Percentiles rank a stretch among this genome's conserved stretches.
These are phyloP conservation scores for Dicyrtoma fusca DNA, from an alignment of 2,888 invertebrate genomes.

Conservation along the genomic window DNA sequence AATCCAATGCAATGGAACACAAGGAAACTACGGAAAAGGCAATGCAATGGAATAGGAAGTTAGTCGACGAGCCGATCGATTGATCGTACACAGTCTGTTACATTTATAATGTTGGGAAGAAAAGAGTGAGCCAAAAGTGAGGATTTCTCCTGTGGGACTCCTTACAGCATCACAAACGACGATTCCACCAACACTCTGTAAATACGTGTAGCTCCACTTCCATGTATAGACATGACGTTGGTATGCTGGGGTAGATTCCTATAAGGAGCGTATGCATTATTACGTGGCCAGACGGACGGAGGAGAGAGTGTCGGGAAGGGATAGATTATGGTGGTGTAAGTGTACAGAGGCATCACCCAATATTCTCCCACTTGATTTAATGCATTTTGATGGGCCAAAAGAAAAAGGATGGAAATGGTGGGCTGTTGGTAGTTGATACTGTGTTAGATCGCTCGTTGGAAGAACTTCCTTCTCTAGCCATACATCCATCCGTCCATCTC, in stretches of 20 bases:
- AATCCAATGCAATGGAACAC: too few relatives aligned
- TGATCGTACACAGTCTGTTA: slow-evolving; percentile 39
- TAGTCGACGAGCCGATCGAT: too few relatives aligned
- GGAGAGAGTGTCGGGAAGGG: too few relatives aligned
- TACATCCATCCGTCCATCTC: slow-evolving; percentile 45
- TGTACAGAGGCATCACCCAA: slow-evolving; percentile 13
- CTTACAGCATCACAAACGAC: slow-evolving; percentile 30
- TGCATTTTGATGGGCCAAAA: slow-evolving; percentile 36
- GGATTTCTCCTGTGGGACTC: slow-evolving; percentile 50
- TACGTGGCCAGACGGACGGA: too few relatives aligned
- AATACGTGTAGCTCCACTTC: too few relatives aligned
- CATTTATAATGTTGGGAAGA: slow-evolving; percentile 48
- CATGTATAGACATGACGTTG: too few relatives aligned
- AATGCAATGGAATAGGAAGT: too few relatives aligned
- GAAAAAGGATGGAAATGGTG: neutral
- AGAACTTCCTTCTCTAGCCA: slow-evolving; percentile 11
- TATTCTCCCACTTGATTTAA: slow-evolving; percentile 37
- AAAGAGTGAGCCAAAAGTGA: slow-evolving; percentile 43
- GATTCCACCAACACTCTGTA: slow-evolving; percentile 5
- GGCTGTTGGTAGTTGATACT: neutral
- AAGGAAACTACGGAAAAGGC: too few relatives aligned
- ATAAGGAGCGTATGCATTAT: too few relatives aligned
- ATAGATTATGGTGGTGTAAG: too few relatives aligned
- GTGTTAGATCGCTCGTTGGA: neutral
- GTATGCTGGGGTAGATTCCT: too few relatives aligned